Conservation (phyloP, 2,113 vertebrate species). For the Gopherus flavomarginatus region DNA sequence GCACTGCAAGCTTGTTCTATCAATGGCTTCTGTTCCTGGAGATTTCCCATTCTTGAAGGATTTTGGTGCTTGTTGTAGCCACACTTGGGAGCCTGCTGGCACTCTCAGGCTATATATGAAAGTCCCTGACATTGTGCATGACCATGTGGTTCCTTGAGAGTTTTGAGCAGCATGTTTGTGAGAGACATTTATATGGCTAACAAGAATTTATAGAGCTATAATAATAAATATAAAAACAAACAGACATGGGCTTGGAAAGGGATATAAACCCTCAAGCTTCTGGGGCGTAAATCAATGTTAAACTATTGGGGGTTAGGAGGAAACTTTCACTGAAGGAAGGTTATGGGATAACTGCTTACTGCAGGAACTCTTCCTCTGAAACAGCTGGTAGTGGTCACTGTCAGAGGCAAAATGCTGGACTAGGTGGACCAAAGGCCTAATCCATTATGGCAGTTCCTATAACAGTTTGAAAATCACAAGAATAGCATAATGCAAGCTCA, state of each 20-base stretch:
- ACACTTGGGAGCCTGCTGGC: not conserved
- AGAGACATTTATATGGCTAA: not conserved
- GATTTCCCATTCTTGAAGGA: not conserved
- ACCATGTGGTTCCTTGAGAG: not conserved
- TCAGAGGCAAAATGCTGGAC: not conserved
- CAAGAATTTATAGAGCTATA: not conserved
- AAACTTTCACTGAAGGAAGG: not conserved
- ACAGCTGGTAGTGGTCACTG: not conserved
- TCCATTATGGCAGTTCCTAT: accelerated
- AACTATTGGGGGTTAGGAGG: not conserved
- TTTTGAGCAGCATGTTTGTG: not conserved
- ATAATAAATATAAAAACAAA: not conserved
- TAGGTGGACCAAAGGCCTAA: not conserved
- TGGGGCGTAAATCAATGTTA: not conserved
- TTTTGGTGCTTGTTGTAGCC: not conserved
- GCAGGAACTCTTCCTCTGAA: not conserved
- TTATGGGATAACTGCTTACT: not conserved
- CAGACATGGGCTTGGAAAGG: not conserved
- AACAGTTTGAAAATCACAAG: not conserved
- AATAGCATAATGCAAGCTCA: not conserved
- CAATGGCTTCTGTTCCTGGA: not conserved
- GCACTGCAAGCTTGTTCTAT: not conserved
- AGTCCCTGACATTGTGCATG: not conserved
- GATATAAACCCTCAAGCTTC: not conserved
- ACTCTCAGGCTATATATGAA: not conserved